These are phyloP conservation scores for Ips nitidus DNA, from an alignment of 1,140 invertebrate genomes.

Conservation along the genomic window DNA sequence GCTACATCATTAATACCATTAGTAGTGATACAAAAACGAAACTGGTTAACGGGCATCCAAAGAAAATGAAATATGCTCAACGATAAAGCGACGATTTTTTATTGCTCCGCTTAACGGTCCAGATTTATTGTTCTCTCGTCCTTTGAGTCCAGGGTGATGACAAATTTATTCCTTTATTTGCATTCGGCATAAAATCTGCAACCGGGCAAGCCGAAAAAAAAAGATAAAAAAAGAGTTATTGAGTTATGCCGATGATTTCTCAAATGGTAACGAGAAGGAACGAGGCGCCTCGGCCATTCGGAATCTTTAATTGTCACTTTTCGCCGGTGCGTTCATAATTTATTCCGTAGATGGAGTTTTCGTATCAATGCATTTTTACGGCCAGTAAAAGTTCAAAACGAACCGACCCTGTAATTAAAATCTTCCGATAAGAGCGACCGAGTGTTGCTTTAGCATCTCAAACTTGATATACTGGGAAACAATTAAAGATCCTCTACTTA, in stretches of 20 bases:
- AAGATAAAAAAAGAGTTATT: conserved; percentile 25
- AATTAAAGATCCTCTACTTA: too few relatives aligned
- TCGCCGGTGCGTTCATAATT: conserved; percentile 18
- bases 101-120: conserved; percentile 15
- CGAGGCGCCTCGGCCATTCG: conserved; percentile 30
- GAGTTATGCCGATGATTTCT: conserved; percentile 37
- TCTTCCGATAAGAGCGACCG: background rate
- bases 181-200: conserved; percentile 33
- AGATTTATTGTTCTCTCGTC: conserved; percentile 18
- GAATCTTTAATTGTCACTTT: conserved; percentile 38
- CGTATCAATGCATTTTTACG: conserved; percentile 20
- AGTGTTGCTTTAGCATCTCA: too few relatives aligned
- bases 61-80: background rate
- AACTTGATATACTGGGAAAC: too few relatives aligned
- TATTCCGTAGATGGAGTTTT: conserved; percentile 30
- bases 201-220: conserved; percentile 18
- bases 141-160: conserved; percentile 27
- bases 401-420: background rate
- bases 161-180: conserved; percentile 37
- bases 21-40: too few relatives aligned
- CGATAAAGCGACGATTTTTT: conserved; percentile 8
- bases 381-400: background rate
- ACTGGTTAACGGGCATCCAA: background rate
- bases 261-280: conserved; percentile 38
- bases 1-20: too few relatives aligned